Percentiles rank a stretch among this genome's conserved stretches.
Evolutionary conservation across 2,888 invertebrate species (phyloP).

Genomic region (Arenicola marina): DNA sequence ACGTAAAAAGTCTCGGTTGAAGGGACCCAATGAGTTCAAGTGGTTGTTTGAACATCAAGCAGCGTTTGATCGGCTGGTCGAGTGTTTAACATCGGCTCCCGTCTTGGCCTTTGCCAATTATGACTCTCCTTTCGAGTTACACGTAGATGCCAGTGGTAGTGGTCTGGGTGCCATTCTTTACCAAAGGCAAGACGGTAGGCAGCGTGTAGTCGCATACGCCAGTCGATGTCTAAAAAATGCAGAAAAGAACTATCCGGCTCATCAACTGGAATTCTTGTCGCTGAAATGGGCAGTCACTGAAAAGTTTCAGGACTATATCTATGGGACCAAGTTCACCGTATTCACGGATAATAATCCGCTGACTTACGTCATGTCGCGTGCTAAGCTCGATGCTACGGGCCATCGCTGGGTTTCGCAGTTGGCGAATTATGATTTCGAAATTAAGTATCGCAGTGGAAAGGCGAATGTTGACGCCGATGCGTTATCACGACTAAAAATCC

Average conservation of each 20-base stretch:
- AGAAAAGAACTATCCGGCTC: not conserved
- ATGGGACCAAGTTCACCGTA: not conserved
- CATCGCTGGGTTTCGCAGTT: constrained; percentile 2
- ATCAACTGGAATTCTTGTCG: not conserved
- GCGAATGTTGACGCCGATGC: too few relatives aligned
- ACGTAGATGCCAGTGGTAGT: not conserved
- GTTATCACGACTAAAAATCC: too few relatives aligned
- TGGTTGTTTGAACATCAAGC: not conserved
- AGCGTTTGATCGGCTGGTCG: not conserved
- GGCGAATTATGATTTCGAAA: too few relatives aligned
- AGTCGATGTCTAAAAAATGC: not conserved
- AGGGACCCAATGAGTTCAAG: too few relatives aligned
- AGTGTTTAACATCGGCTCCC: not conserved
- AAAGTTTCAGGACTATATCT: not conserved
- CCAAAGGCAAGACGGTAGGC: not conserved
- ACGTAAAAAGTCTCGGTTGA: not conserved
- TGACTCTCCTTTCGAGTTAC: not conserved
- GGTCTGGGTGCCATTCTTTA: not conserved
- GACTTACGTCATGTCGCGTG: not conserved
- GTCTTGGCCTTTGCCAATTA: not conserved
- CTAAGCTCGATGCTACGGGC: not conserved
- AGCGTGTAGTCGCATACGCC: not conserved
- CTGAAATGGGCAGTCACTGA: not conserved
- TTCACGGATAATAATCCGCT: constrained; percentile 1
- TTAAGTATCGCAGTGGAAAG: too few relatives aligned